Base-by-base conservation (phyloP, 2,888 invertebrate genomes). In the Drosophila anomalata region DNA sequence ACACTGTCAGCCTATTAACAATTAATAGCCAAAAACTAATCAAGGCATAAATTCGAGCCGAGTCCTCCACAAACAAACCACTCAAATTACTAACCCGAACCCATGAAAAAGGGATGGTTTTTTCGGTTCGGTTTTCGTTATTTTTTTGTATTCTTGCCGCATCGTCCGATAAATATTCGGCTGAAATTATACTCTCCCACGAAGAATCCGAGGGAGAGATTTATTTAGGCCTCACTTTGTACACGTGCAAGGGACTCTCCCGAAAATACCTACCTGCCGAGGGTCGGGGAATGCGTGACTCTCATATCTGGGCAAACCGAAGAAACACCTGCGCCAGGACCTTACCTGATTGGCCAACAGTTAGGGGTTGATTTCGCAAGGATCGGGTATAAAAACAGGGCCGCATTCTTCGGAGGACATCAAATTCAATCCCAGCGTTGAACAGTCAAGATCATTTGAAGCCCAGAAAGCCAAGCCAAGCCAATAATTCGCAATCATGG, bases 181-280 rank as follows among this genome's bases (percentile, higher is more conserved):
- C 65, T 56, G 72, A 78, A 79, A 75, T 81, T 79, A 78, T 79
- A 85, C 79, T 87, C 88, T 88, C 86, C 84, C 84, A 88, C 86
- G 86, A 78, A 66, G 68, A 50, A 56, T 39, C 54, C 60, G 17
- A 67, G 55, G 62, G 58, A 68, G 68, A 67, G 66, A 70, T 81
- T 73, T 73, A 65, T 62, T 57, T 62, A 56, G 57, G 48, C 51
- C 61, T 41, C 60, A 61, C 50, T 50, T 63, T 29, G 57, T 55
- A 57, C 61, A 65, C 54, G 62, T 59, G 55, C 68, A 67, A 76
- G 57, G 66, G 76, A 59, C 71, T 36, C 31, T 26, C 39, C 42
- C 9, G 20, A 11, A 39, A 47, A 62, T 31, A 47, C 24, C 71
- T 76, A 77, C 78, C 79, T 73, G 75, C 56, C 44, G 52, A 55